Evolutionary conservation across 2,113 vertebrate species (phyloP).

Genomic region (Numida meleagris): DNA sequence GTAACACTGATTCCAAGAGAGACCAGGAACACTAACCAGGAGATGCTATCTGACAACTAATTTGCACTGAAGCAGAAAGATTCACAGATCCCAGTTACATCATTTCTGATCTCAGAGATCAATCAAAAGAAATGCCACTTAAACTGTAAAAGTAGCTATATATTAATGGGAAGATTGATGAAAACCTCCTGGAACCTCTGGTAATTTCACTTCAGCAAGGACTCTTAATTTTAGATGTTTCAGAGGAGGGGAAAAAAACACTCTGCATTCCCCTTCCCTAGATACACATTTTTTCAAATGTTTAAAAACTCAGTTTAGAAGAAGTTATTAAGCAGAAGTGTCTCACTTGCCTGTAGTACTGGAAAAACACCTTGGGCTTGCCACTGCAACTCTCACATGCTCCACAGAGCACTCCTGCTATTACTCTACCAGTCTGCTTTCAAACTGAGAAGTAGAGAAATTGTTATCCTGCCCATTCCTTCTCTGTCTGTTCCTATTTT

Average conservation of each 20-base stretch:
- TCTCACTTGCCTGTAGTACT: neutral
- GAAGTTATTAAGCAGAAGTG: neutral
- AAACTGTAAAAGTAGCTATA: neutral
- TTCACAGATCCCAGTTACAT: neutral
- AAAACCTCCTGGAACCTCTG: neutral
- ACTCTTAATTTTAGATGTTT: neutral
- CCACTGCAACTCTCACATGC: neutral
- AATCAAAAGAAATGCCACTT: neutral
- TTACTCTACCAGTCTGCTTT: neutral
- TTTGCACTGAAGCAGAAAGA: neutral
- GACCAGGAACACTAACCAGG: neutral
- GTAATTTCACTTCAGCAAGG: neutral
- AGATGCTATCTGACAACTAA: neutral
- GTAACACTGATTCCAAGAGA: neutral
- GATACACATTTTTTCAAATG: accelerated
- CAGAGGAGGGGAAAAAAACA: neutral
- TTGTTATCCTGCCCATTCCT: neutral
- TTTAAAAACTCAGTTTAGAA: neutral
- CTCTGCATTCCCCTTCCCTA: neutral
- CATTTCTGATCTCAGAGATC: neutral
- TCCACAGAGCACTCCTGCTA: neutral
- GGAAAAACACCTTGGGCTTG: neutral
- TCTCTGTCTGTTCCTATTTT: neutral
- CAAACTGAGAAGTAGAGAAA: neutral
- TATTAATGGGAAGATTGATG: neutral